These are phyloP conservation scores for Leuctra nigra DNA, from an alignment of 2,888 invertebrate genomes.

Conservation along the genomic window DNA sequence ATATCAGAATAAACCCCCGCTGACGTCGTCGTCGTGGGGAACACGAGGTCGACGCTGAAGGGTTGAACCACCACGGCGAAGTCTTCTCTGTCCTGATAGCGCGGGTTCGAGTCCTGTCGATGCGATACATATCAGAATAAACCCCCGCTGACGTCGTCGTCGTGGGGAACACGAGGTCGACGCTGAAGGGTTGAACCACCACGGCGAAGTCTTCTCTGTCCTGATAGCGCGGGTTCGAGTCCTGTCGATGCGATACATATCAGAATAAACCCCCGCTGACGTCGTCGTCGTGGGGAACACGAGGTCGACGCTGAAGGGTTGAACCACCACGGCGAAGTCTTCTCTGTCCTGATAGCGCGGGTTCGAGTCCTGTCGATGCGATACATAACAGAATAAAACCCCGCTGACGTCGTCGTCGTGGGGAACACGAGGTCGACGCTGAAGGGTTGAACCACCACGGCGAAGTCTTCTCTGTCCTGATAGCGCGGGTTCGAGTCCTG, in stretches of 20 bases:
- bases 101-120: no score
- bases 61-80: slow-evolving; percentile 53
- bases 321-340: slow-evolving; percentile 26
- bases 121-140: no score
- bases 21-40: no score
- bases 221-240: no score
- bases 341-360: slow-evolving; percentile 35
- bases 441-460: slow-evolving; percentile 27
- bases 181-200: slow-evolving; percentile 46
- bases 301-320: slow-evolving; percentile 22
- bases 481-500: slow-evolving; percentile 20
- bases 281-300: slow-evolving; percentile 31
- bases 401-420: slow-evolving; percentile 27
- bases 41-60: slow-evolving; percentile 39
- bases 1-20: no score
- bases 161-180: slow-evolving; percentile 35
- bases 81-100: slow-evolving; percentile 45
- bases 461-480: slow-evolving; percentile 24
- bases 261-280: no score
- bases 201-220: slow-evolving; percentile 51
- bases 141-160: no score
- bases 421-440: slow-evolving; percentile 16
- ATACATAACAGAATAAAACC: no score
- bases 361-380: slow-evolving; percentile 20
- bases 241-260: no score